Evolutionary conservation across 2,888 invertebrate species (phyloP), one percentile per base, ranked within the genome.

Genomic region (Drosophila robusta): DNA sequence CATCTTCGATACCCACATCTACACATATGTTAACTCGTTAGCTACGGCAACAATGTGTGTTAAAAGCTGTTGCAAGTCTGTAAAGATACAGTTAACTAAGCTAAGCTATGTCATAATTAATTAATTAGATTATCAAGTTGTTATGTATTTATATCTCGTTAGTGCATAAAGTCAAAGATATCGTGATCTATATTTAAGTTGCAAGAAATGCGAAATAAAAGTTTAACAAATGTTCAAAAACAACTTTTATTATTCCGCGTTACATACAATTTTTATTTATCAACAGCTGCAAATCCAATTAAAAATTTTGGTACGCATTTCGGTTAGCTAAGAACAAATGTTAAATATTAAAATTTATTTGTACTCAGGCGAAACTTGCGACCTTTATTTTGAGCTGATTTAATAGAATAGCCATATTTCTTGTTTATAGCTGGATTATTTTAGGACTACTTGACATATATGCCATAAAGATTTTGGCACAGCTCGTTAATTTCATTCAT

Each of bases 141-240:
- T 80, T 80, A 83, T 88, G 71, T 86, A 84, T 86, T 80, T 88
- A 71, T 71, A 75, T 83, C 79, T 83, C 84, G 71, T 66, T 88
- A 85, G 85, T 76, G 64, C 64, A 72, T 87, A 80, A 78, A 78
- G 67, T 89, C 84, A 85, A 85, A 88, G 81, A 85, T 88, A 87
- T 79, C 85, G 85, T 85, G 85, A 85, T 85, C 70, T 85, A 85
- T 50, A 68, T 73, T 67, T 85, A 85, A 85, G 85, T 71, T 75
- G 44, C 72, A 76, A 57, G 12, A 32, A 68, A 61, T 61, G 62
- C 67, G 46, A 78, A 72, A 72, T 76, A 72, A 66, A 71, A 44
- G 36, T 50, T 69, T 38, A 60, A 61, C 38, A 42, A 50, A 45
- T 9, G 47, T 39, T 41, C 14, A 39, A 55, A 57, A 12, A 16